Conservation (phyloP, 1,140 invertebrate species). For the Euura lappo region DNA sequence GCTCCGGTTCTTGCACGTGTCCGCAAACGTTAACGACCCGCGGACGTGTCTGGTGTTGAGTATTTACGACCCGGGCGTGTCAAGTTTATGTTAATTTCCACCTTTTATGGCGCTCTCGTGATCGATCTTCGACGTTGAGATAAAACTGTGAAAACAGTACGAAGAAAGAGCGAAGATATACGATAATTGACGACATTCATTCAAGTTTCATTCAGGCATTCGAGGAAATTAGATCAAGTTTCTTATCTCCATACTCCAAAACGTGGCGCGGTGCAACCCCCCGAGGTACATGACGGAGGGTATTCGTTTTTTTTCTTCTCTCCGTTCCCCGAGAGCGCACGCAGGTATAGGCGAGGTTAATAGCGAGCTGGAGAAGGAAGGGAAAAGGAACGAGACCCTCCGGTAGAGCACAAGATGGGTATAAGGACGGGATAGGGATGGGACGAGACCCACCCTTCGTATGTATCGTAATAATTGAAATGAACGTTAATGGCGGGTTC, state of each 20-base stretch:
- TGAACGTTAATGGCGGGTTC: slow-evolving; percentile 16
- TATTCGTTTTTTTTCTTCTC: background rate
- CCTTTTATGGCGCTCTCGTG: background rate
- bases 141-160: no score
- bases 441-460: slow-evolving; percentile 14
- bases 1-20: background rate
- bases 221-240: no score
- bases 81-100: background rate
- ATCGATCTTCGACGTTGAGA: background rate
- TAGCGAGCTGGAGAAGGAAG: background rate
- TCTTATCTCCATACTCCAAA: no score
- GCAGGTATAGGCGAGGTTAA: background rate
- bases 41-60: background rate
- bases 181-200: no score
- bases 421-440: slow-evolving; percentile 11
- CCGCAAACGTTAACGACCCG: background rate
- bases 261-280: no score
- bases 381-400: background rate
- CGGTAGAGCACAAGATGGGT: slow-evolving; percentile 6
- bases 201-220: no score
- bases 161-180: no score
- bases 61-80: background rate
- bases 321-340: background rate
- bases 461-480: slow-evolving; percentile 22
- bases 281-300: no score